Conservation (phyloP, 1,140 invertebrate species). For the Drosophila baimaii region DNA sequence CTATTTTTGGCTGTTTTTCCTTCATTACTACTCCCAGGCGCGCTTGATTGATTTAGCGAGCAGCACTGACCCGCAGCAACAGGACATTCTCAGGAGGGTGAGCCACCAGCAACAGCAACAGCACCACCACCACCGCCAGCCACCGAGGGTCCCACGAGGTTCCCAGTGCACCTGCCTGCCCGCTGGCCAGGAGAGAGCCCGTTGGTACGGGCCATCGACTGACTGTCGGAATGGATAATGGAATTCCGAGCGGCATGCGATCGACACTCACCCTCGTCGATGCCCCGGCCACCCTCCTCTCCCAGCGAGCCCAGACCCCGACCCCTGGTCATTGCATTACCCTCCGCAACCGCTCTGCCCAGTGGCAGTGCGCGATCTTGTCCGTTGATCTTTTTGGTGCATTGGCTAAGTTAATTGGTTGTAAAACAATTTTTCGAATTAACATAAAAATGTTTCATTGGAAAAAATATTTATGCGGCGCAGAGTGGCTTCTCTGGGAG, state of each 20-base stretch:
- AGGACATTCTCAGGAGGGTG: constrained; percentile 39
- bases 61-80: constrained; percentile 66
- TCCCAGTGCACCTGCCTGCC: constrained; percentile 72
- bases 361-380: constrained; percentile 61
- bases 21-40: too few species aligned
- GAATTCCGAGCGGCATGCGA: constrained; percentile 74
- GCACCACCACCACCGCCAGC: constrained; percentile 10
- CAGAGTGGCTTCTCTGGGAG: background rate
- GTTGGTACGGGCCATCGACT: constrained; percentile 50
- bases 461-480: constrained; percentile 66
- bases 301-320: constrained; percentile 19
- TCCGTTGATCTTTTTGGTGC: constrained; percentile 83
- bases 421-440: constrained; percentile 83
- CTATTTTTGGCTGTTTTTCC: constrained; percentile 18
- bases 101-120: constrained; percentile 14
- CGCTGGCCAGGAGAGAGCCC: constrained; percentile 57
- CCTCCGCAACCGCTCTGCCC: constrained; percentile 14
- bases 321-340: constrained; percentile 6
- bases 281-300: background rate
- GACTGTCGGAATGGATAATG: constrained; percentile 62
- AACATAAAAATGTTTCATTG: constrained; percentile 83
- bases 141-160: constrained; percentile 8
- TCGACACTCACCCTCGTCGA: constrained; percentile 46
- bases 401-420: constrained; percentile 83
- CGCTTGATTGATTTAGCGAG: constrained; percentile 81